Evolutionary conservation across 2,888 invertebrate genomes (phyloP).

Genomic region (Lasioglossum leucozonium): DNA sequence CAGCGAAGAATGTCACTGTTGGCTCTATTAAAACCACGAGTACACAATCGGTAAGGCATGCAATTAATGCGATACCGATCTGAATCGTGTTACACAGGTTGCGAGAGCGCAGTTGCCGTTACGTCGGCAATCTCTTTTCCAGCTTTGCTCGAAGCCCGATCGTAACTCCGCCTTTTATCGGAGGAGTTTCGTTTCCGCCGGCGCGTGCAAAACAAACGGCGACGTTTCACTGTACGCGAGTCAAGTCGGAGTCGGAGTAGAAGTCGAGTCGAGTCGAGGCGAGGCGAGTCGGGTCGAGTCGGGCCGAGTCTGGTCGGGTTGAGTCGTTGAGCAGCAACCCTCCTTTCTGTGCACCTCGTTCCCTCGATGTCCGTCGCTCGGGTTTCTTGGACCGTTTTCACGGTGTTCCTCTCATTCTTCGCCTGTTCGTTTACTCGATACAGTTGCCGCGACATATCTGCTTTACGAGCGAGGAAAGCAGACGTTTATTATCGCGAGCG

Average conservation of each 20-base stretch:
- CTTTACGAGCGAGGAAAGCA: conserved; percentile 76
- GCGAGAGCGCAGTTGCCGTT: conserved; percentile 57
- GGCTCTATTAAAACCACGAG: conserved; percentile 58
- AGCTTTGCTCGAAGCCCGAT: conserved; percentile 60
- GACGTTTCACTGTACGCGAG: conserved; percentile 47
- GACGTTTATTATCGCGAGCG: conserved; percentile 78
- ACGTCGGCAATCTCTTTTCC: conserved; percentile 63
- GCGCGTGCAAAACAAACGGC: conserved; percentile 75
- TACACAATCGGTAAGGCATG: conserved; percentile 73
- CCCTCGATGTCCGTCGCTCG: background rate
- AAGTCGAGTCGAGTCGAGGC: background rate
- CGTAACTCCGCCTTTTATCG: conserved; percentile 79
- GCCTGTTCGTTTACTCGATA: conserved; percentile 47
- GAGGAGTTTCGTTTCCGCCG: conserved; percentile 73
- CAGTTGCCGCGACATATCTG: conserved; percentile 56
- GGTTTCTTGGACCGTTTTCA: conserved; percentile 14
- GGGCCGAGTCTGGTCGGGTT: background rate
- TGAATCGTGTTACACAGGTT: conserved; percentile 62
- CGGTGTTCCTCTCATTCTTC: conserved; percentile 14
- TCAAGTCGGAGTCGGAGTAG: conserved; percentile 20
- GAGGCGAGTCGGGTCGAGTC: background rate
- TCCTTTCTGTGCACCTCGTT: conserved; percentile 18
- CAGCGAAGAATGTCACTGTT: conserved; percentile 36
- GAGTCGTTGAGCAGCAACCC: conserved; percentile 6
- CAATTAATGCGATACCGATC: conserved; percentile 80